Conservation (phyloP, 2,113 vertebrate genomes). For the Seriola rivoliana region DNA sequence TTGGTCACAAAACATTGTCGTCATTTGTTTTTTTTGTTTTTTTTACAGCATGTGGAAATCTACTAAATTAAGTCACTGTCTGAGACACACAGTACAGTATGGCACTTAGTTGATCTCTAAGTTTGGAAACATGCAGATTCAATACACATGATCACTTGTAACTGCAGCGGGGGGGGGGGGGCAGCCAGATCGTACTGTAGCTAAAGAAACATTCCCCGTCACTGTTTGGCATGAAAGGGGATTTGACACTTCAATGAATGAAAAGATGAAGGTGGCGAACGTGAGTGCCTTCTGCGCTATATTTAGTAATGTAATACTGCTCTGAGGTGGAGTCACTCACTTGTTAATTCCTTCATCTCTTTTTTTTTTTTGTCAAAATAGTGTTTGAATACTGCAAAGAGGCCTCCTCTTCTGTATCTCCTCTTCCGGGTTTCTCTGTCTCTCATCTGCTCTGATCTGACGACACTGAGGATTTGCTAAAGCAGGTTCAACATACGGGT, state of each 20-base stretch:
- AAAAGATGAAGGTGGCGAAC: slow-evolving; percentile 49
- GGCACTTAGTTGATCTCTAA: slow-evolving; percentile 81
- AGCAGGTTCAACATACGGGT: slow-evolving; percentile 1
- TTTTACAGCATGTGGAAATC: slow-evolving; percentile 77
- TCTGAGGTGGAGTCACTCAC: slow-evolving; percentile 43
- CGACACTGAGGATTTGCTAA: slow-evolving; percentile 15
- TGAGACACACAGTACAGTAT: slow-evolving; percentile 79
- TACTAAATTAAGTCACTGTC: slow-evolving; percentile 78
- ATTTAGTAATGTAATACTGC: slow-evolving; percentile 32
- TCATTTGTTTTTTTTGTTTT: slow-evolving; percentile 11
- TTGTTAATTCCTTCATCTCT: slow-evolving; percentile 23
- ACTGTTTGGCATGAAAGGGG: slow-evolving; percentile 52
- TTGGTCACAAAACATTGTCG: slow-evolving; percentile 76
- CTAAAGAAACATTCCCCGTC: slow-evolving; percentile 39
- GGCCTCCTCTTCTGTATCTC: slow-evolving; percentile 46
- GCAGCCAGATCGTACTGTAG: slow-evolving; percentile 12
- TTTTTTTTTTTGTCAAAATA: slow-evolving; percentile 13
- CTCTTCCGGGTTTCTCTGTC: slow-evolving; percentile 46
- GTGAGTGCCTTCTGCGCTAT: slow-evolving; percentile 38
- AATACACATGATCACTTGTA: slow-evolving; percentile 55
- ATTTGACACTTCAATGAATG: slow-evolving; percentile 38
- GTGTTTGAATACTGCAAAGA: slow-evolving; percentile 39
- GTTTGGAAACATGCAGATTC: slow-evolving; percentile 76
- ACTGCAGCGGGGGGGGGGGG: slow-evolving; percentile 42
- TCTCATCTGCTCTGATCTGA: slow-evolving; percentile 32